Evolutionary conservation across 2,113 vertebrate species (phyloP), one percentile per base, ranked within the genome.

Genomic region (Colossoma macropomum): DNA sequence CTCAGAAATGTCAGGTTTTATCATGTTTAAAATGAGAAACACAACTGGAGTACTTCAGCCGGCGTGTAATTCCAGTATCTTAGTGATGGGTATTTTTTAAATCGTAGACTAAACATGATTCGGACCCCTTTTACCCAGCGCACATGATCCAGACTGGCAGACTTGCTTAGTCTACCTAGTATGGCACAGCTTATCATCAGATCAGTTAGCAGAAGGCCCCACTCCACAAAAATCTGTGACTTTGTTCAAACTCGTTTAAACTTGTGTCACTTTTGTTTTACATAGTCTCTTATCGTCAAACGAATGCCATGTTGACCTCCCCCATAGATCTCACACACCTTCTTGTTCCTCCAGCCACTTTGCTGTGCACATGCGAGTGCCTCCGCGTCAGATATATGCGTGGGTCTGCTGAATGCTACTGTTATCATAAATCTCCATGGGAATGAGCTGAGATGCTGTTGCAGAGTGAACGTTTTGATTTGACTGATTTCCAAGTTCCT

Each of bases 141-240:
- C 30, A 69, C 21, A 23, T 71, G 68, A 45, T 70, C 32, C 21
- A 23, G 21, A 15, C 32, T 41, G 54, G 77, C 66, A n/a, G 12
- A 7, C 34, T 71, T 79, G 77, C 66, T 78, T 52, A 34, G 4
- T 41, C 66, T 41, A 62, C 19, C 78, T 41, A 45, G 66, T 68
- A 12, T 2, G 27, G 75, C 48, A 63, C 13, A 19, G 59, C 12
- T 25, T 23, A 12, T 68, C 66, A 8, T 3, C 10, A n/a, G 23
- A 34, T 68, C 60, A 30, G 77, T 38, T 28, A 34, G 50, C 77
- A 54, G 30, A 17, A 80, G 77, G 77, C 52, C 77, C 25, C 4
- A 5, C 38, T 50, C 15, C 15, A 13, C 48, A 17, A 2, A 21
- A 54, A 54, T n/a, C 52, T 54, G 41, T 45, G 41, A 16, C 52